Conservation (phyloP, 2,113 vertebrate genomes). For the Sakesphorus luctuosus region DNA sequence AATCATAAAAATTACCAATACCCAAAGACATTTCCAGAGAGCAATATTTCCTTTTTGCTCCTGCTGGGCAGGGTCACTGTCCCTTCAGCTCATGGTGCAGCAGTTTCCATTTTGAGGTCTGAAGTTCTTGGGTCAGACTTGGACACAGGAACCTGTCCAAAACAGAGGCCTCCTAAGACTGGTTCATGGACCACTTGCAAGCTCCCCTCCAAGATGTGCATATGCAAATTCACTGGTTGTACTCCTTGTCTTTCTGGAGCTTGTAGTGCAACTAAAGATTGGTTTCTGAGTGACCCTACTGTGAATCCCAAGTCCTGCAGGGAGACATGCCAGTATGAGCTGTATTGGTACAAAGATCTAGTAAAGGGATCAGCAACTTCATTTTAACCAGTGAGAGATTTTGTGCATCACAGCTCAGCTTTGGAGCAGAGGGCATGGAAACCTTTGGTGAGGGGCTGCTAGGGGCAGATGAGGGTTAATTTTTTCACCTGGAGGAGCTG, state of each 20-base stretch:
- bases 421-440: not conserved
- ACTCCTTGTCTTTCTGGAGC: not conserved
- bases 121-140: not conserved
- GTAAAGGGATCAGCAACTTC: not conserved
- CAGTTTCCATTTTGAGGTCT: not conserved
- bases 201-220: not conserved
- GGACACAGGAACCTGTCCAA: not conserved
- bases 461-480: not conserved
- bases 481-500: not conserved
- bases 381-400: not conserved
- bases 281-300: not conserved
- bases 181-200: not conserved
- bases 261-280: not conserved
- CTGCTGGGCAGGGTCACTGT: not conserved
- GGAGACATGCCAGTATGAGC: not conserved
- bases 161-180: not conserved
- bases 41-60: not conserved
- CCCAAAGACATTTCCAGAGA: not conserved
- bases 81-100: fast-evolving
- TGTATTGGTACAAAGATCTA: not conserved
- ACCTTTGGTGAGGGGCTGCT: not conserved
- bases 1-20: not conserved
- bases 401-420: not conserved
- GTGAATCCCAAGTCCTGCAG: not conserved
- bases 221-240: not conserved